Percentiles rank a stretch among this genome's conserved stretches.
These are phyloP conservation scores for Sebastolobus alascanus DNA, from an alignment of 2,797 vertebrate genomes.

Conservation along the genomic window DNA sequence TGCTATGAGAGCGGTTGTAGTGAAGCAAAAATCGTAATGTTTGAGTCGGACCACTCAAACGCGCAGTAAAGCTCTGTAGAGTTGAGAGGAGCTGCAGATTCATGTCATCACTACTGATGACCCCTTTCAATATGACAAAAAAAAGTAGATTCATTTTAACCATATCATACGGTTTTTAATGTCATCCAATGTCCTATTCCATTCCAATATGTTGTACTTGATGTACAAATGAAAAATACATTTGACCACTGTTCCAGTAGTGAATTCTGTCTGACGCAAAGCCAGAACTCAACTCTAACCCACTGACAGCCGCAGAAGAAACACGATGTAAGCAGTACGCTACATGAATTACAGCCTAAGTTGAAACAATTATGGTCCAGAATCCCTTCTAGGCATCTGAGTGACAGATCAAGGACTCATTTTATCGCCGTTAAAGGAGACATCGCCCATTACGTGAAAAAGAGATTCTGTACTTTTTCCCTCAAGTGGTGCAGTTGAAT, in stretches of 20 bases:
- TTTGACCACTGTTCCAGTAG: conserved; percentile 44
- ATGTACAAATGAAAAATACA: conserved; percentile 39
- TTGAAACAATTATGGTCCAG: conserved; percentile 52
- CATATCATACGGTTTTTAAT: neutral
- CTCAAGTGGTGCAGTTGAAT: conserved; percentile 49
- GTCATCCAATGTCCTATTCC: conserved; percentile 4
- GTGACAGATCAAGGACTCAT: conserved; percentile 54
- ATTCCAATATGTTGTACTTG: neutral
- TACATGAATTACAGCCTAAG: conserved; percentile 52
- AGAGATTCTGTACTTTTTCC: conserved; percentile 33
- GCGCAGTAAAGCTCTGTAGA: neutral
- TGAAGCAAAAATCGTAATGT: neutral
- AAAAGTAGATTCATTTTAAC: neutral
- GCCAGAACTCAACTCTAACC: conserved; percentile 25
- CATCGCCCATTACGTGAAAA: conserved; percentile 42
- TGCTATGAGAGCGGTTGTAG: neutral
- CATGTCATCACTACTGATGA: neutral
- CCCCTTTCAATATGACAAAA: neutral
- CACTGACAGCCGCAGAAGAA: conserved; percentile 27
- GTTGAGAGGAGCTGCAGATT: neutral
- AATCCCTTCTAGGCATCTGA: conserved; percentile 57
- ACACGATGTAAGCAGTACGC: conserved; percentile 6
- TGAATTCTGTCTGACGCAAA: conserved; percentile 44
- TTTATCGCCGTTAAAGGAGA: conserved; percentile 52
- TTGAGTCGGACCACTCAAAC: neutral